Evolutionary conservation across 2,113 vertebrate genomes (phyloP).

Genomic region (Eulemur rufifrons): DNA sequence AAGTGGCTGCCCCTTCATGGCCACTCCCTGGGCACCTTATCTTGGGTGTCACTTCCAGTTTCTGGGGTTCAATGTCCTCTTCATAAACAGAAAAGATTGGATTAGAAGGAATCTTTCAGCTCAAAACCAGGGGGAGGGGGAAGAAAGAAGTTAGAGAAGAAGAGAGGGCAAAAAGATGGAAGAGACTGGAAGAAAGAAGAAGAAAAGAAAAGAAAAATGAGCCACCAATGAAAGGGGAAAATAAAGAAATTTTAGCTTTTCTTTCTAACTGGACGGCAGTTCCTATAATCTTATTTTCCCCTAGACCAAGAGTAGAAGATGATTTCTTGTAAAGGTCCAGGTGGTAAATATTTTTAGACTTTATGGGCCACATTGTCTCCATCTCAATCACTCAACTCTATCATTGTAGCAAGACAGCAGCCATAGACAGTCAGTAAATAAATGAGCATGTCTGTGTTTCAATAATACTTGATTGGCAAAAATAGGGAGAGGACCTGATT

Average conservation of each 20-base stretch:
- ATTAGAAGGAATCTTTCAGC: not conserved
- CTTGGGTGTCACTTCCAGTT: not conserved
- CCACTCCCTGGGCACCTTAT: not conserved
- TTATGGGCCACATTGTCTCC: not conserved
- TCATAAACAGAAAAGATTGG: not conserved
- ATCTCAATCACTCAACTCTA: not conserved
- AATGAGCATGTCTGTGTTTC: not conserved
- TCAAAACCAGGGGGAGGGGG: not conserved
- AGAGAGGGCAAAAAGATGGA: not conserved
- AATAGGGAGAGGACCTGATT: not conserved
- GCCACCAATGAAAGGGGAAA: not conserved
- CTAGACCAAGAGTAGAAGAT: not conserved
- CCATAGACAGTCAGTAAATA: not conserved
- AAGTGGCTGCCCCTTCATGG: fast-evolving
- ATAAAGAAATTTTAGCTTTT: not conserved
- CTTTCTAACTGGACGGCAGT: not conserved
- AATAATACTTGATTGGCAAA: slow-evolving; percentile 38
- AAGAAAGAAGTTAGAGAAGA: not conserved
- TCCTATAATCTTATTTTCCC: not conserved
- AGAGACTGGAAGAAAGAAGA: not conserved
- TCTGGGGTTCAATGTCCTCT: not conserved
- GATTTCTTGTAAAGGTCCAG: not conserved
- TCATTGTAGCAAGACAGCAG: not conserved
- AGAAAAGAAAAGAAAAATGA: not conserved
- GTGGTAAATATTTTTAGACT: not conserved